Evolutionary conservation across 2,113 vertebrate genomes (phyloP), one percentile per base, ranked within the genome.

Genomic region (Scortum barcoo): DNA sequence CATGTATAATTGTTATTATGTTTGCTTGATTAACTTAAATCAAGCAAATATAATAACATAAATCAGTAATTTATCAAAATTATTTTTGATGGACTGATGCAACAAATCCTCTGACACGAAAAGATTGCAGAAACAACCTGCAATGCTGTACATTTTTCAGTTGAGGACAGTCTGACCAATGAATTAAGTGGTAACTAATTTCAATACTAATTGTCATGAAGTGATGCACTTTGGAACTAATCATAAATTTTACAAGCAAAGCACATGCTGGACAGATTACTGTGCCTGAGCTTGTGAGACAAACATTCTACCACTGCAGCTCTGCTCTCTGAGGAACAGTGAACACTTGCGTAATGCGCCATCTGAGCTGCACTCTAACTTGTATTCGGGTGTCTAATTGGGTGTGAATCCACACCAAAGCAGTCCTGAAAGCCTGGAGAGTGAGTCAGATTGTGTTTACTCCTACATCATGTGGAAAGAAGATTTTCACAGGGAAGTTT

Each of bases 371-470:
- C 40, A n/a, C 51, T 79, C 65, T 28, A 70, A 60, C 61, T 83
- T 51, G 60, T 72, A 74, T 77, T 72, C 12, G 28, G 54, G 46
- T 67, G 24, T 76, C 46, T 78, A 71, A 88, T 82, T 75, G 75
- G 50, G 62, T 89, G 86, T 76, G 85, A 90, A 87, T 90, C 73
- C 53, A 69, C 70, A 85, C 72, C 62, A 57, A 57, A 81, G 63
- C 28, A 19, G 38, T n/a, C 68, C 42, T 24, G 66, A 78, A 71
- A 85, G 46, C 62, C 72, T 76, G 44, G 30, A 80, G 62, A 83
- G 68, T 89, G 82, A 93, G 73, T 89, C 83, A 90, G 80, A 74
- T 17, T 87, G 86, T 86, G 80, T 88, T 88, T 85, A 81, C 89
- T 80, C 85, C 87, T 67, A 88, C 81, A 85, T 82, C 72, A 20